These are phyloP conservation scores for Laterallus jamaicensis DNA, from an alignment of 2,113 vertebrate genomes.

Conservation along the genomic window DNA sequence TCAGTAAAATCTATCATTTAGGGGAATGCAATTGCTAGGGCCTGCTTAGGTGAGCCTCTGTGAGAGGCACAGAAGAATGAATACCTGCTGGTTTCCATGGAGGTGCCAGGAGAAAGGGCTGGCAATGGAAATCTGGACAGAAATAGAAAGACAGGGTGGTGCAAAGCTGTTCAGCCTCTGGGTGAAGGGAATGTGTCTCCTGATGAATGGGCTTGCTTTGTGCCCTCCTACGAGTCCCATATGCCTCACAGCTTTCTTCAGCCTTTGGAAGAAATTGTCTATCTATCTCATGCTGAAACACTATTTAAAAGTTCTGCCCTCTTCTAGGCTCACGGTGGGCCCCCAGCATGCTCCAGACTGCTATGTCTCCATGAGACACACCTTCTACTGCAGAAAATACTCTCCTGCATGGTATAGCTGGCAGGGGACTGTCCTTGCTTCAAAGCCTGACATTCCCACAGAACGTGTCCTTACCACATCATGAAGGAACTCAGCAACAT, in stretches of 20 bases:
- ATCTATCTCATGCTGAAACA: background rate
- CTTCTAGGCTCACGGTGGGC: rapidly evolving
- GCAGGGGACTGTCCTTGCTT: background rate
- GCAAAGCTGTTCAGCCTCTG: background rate
- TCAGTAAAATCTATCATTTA: background rate
- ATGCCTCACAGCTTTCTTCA: background rate
- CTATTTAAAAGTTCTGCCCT: background rate
- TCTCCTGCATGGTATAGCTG: background rate
- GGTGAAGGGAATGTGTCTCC: background rate
- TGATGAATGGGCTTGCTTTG: background rate
- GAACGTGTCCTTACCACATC: rapidly evolving
- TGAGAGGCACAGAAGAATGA: background rate
- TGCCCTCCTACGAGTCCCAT: background rate
- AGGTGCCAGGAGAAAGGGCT: background rate
- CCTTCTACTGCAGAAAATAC: background rate
- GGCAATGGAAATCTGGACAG: background rate
- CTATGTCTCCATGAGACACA: background rate
- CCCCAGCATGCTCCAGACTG: background rate
- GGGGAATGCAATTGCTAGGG: background rate
- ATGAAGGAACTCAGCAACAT: background rate
- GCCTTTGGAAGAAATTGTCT: background rate
- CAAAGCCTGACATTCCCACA: background rate
- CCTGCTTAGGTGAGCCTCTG: background rate
- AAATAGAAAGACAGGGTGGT: background rate
- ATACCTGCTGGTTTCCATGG: background rate